Percentiles rank a stretch among this genome's conserved stretches.
These are phyloP conservation scores for Eurytoma adleriae DNA, from an alignment of 2,888 invertebrate genomes.

Conservation along the genomic window DNA sequence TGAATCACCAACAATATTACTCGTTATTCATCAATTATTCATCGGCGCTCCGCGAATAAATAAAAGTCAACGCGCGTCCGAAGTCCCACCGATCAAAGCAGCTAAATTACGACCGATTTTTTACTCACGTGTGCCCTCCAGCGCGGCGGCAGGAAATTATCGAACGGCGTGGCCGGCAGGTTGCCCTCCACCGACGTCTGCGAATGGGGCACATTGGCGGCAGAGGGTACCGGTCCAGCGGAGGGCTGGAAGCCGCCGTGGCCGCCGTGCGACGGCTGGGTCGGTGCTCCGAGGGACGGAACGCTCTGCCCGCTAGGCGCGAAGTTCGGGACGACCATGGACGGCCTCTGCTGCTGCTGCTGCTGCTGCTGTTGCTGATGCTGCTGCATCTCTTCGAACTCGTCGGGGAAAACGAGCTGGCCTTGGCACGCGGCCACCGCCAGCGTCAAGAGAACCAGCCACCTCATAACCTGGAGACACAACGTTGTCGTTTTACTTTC, in stretches of 20 bases:
- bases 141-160: constrained; percentile 56
- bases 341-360: constrained; percentile 74
- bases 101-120: not conserved
- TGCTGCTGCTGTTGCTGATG: constrained; percentile 71
- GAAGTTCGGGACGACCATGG: constrained; percentile 74
- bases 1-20: too few species aligned
- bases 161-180: constrained; percentile 38
- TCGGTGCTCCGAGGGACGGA: not conserved
- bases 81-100: not conserved
- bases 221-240: constrained; percentile 20
- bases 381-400: constrained; percentile 21
- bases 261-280: not conserved
- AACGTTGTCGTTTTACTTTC: too few species aligned
- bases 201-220: not conserved
- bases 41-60: too few species aligned
- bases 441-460: not conserved
- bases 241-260: constrained; percentile 53
- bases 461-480: constrained; percentile 16
- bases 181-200: not conserved
- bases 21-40: too few species aligned
- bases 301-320: not conserved
- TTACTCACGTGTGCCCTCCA: constrained; percentile 60
- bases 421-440: constrained; percentile 12
- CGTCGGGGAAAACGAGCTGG: constrained; percentile 44
- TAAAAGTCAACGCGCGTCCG: too few species aligned